Evolutionary conservation across 2,797 vertebrate genomes (phyloP).

Genomic region (Choloepus didactylus): DNA sequence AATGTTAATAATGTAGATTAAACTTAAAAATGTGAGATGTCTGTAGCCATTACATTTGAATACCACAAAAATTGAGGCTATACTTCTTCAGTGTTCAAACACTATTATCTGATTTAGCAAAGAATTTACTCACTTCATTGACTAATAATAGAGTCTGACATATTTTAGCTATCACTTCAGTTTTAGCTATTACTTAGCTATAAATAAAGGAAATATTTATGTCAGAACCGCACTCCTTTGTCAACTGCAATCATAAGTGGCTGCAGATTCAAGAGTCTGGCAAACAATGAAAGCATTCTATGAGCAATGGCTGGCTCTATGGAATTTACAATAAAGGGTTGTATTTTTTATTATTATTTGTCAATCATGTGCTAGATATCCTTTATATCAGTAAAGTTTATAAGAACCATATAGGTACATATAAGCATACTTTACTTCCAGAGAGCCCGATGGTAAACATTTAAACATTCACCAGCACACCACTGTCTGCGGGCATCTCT

Average conservation of each 20-base stretch:
- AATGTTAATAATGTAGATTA: slow-evolving; percentile 22
- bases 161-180: neutral
- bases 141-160: neutral
- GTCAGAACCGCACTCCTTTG: neutral
- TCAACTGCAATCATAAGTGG: neutral
- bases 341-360: neutral
- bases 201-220: neutral
- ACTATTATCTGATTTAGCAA: neutral
- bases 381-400: neutral
- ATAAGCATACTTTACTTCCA: neutral
- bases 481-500: neutral
- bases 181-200: neutral
- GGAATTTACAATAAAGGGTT: neutral
- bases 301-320: neutral
- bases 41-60: neutral
- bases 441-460: neutral
- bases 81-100: neutral
- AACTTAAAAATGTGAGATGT: neutral
- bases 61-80: neutral
- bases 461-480: neutral
- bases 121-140: neutral
- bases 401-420: neutral
- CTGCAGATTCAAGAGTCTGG: neutral
- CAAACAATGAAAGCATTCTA: neutral
- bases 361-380: neutral